phyloP scores from a whole-genome alignment of 64 coral and sea anemone genomes.

The Montipora foliosa region DNA sequence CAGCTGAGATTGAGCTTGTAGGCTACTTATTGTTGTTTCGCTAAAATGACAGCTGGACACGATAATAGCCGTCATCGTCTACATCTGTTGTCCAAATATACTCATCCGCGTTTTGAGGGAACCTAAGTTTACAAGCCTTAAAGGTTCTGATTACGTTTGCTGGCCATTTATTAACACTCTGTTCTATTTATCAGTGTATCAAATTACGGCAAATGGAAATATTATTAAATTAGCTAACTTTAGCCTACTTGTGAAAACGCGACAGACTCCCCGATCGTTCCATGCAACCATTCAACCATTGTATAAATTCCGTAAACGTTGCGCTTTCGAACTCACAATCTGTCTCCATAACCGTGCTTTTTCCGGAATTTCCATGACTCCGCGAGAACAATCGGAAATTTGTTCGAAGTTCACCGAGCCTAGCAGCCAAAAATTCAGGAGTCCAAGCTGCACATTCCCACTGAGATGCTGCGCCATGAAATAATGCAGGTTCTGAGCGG shows the following conservation, averaged over 20 bases:
- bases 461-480: conserved; percentile 58
- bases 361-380: conserved; percentile 7
- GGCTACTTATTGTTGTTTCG: too few relatives aligned
- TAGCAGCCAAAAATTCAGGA: conserved; percentile 70
- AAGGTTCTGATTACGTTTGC: too few relatives aligned
- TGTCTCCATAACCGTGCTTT: conserved; percentile 78
- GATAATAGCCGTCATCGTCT: too few relatives aligned
- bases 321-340: conserved; percentile 87
- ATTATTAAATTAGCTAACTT: not conserved
- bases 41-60: too few relatives aligned
- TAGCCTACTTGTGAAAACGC: conserved; percentile 70
- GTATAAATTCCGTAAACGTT: conserved; percentile 81
- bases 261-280: conserved; percentile 47
- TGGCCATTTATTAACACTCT: too few relatives aligned
- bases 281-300: conserved; percentile 73
- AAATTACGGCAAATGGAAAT: too few relatives aligned
- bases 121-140: too few relatives aligned
- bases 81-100: too few relatives aligned
- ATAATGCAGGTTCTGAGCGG: conserved; percentile 64
- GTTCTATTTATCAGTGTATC: too few relatives aligned
- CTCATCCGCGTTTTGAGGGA: too few relatives aligned
- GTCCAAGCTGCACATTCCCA: conserved; percentile 87
- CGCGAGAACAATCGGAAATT: conserved; percentile 85
- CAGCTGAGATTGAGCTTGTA: conserved; percentile 5
- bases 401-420: conserved; percentile 77